Base-by-base conservation (phyloP, 1,140 invertebrate species). In the Brachionus manjavacas region DNA sequence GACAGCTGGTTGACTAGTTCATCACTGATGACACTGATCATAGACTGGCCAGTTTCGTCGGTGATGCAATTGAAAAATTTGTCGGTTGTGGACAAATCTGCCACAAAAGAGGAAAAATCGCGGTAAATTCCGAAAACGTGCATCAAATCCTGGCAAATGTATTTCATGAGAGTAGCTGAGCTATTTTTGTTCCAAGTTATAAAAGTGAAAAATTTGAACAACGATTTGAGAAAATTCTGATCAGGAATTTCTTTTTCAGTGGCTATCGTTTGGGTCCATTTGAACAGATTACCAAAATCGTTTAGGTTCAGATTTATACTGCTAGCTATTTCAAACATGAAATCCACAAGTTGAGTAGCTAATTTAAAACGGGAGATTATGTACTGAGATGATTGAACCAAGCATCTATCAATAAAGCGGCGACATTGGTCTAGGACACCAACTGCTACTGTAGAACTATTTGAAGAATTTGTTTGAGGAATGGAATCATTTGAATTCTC, bases 161-260 rank as follows among this genome's bases (percentile, higher is more conserved):
- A 81, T 64, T 81, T 81, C 79, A 81, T 81, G 4, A 81, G 23
- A 28, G 79, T 68, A 25, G 79, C 52, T 28, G 79, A 81, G 23
- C 79, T 81, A 12, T 81, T 81, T n/a, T 81, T 81, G 39, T 81
- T 81, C 79, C 79, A 81, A 12, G 79, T 81, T 60, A 81, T 64
- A 68, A 81, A 81, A 23, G 64, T 81, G 43, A 81, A 81, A 68
- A 81, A 81, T 25, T 81, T 81, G n/a, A 81, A 68, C n/a, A 81
- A 43, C 2, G 79, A 43, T 20, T 14, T 81, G 16, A 81, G 16
- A 81, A 81, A 81, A 20, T 1, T 20, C 43, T 60, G 52, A 46
- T 81, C 79, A 31, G 20, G n/a, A 12, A 81, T 20, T 41, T 81
- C 52, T 46, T 64, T 68, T 64, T 81, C 52, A 25, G 49, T 64